A percentile compares a stretch with the other conserved stretches of the same genome.
These are phyloP conservation scores for Apoda limacodes DNA, from an alignment of 2,888 invertebrate genomes.

Conservation along the genomic window DNA sequence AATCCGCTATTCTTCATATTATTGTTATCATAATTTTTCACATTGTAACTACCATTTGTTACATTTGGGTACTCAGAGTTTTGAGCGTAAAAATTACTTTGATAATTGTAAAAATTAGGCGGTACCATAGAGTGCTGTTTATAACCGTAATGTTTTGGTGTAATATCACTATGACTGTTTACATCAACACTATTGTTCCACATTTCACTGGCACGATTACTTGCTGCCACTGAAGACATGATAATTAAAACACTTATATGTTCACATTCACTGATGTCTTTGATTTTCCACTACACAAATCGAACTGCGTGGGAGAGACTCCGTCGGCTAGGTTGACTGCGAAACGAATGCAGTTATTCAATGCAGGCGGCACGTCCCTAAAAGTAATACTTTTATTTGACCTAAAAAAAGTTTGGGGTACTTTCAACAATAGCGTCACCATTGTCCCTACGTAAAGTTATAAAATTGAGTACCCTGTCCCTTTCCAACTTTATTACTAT, in stretches of 20 bases:
- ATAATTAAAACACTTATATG: conserved; percentile 19
- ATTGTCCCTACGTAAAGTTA: conserved; percentile 62
- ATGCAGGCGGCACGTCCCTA: conserved; percentile 57
- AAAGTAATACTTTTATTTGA: conserved; percentile 67
- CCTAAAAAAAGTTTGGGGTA: conserved; percentile 69
- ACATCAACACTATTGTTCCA: conserved; percentile 48
- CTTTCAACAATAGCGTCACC: conserved; percentile 62
- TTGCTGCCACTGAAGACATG: conserved; percentile 49
- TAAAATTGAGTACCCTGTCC: conserved; percentile 45
- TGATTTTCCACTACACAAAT: conserved; percentile 27
- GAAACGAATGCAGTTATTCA: conserved; percentile 62
- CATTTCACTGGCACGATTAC: conserved; percentile 53
- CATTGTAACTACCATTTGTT: conserved; percentile 31
- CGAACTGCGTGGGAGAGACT: conserved; percentile 54
- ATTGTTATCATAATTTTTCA: conserved; percentile 29
- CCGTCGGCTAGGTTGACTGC: conserved; percentile 51
- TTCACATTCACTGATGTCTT: conserved; percentile 32
- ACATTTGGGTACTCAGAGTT: conserved; percentile 36
- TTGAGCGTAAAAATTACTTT: conserved; percentile 36
- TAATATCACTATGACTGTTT: conserved; percentile 38
- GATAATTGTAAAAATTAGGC: conserved; percentile 36
- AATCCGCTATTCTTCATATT: conserved; percentile 26
- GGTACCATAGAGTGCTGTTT: conserved; percentile 36
- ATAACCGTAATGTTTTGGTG: conserved; percentile 35
- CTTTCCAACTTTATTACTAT: conserved; percentile 27